Base-by-base conservation (phyloP, 92 coral and sea anemone genomes). In the Porites lobata region DNA sequence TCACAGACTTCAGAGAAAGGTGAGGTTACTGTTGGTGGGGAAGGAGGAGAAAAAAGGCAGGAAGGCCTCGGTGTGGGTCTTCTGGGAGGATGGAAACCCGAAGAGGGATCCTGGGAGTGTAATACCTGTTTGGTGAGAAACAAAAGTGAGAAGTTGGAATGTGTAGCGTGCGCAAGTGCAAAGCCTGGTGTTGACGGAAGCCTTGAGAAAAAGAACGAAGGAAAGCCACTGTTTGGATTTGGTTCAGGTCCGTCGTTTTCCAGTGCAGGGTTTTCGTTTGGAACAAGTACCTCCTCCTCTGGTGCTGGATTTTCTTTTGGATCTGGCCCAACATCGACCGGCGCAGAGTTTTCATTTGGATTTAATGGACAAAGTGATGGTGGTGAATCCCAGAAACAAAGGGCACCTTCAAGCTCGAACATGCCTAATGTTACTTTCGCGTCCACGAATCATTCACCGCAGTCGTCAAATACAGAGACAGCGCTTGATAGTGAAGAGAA, bases 101-200 rank as follows among this genome's bases (percentile, higher is more conserved):
- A 38, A 38, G 47, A 38, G 7, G 47, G 47, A 4, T 38, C 0
- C 2, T 94, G 96, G 64, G 83, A 10, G 20, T 38, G 47, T 38
- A 38, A 4, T 38, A 38, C 47, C 47, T 38, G 47, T 4, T 38
- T 38, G 47, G 47, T 38, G 47, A 38, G 47, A 4, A 38, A 38
- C 47, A 4, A 38, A 38, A 38, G 7, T 38, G 47, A 38, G 7
- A 3, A 38, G 47, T 38, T 38, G 47, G 47, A 38, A 38, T 38
- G 47, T 38, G 47, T 38, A 38, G 94, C 94, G 53, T 94, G 92
- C 70, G 79, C 43, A 65, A 54, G 85, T 18, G 62, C 59, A 22
- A 91, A 81, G 72, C 84, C 89, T 53, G 93, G 77, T 32, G 61
- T 56, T 47, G 74, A 80, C 51, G 58, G 54, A 69, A 14, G 8